These are phyloP conservation scores for Genyomyrus donnyi DNA, from an alignment of 2,113 vertebrate genomes.

Conservation along the genomic window DNA sequence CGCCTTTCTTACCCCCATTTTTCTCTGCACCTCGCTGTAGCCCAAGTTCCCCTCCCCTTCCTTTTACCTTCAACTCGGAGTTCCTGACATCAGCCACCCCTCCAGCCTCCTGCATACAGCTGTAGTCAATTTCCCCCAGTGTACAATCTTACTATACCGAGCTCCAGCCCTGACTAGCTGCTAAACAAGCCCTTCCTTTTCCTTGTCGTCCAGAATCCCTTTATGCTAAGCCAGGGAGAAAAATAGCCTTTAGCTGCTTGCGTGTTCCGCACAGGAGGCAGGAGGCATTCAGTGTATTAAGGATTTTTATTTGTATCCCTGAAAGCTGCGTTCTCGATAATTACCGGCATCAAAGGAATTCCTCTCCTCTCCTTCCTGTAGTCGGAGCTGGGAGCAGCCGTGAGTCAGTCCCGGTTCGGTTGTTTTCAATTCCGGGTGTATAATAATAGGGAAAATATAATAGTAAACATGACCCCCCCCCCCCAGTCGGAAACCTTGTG, in stretches of 20 bases:
- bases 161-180: background rate
- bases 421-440: conserved; percentile 9
- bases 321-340: conserved; percentile 36
- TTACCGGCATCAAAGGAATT: conserved; percentile 41
- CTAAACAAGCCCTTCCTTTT: conserved; percentile 51
- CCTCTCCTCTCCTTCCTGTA: conserved; percentile 31
- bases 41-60: background rate
- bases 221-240: conserved; percentile 51
- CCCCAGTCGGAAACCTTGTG: background rate
- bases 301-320: conserved; percentile 31
- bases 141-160: conserved; percentile 10
- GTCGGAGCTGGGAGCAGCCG: background rate
- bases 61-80: background rate
- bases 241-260: conserved; percentile 44
- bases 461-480: background rate
- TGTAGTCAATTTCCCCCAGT: conserved; percentile 53
- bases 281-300: conserved; percentile 21
- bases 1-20: background rate
- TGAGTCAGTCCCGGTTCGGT: conserved; percentile 7
- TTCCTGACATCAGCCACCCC: background rate
- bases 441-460: conserved; percentile 17
- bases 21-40: background rate
- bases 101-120: conserved; percentile 37
- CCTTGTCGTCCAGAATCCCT: conserved; percentile 42
- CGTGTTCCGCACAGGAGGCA: conserved; percentile 25